These are phyloP conservation scores for Ia io DNA, from an alignment of 2,113 vertebrate species.

Conservation along the genomic window DNA sequence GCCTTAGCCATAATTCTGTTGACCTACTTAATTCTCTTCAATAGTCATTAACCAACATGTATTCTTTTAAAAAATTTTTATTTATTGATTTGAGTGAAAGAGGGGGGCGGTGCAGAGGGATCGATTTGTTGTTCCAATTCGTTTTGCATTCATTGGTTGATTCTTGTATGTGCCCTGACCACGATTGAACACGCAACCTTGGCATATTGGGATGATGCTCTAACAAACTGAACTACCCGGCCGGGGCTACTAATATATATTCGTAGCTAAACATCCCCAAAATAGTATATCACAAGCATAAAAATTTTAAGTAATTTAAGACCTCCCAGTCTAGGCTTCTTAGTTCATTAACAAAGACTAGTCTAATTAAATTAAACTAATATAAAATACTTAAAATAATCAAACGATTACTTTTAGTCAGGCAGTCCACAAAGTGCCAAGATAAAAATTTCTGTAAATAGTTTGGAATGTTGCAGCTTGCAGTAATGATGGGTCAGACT, in stretches of 20 bases:
- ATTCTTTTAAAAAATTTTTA: neutral
- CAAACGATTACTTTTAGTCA: constrained; percentile 59
- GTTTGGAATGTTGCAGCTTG: neutral
- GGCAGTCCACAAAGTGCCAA: constrained; percentile 57
- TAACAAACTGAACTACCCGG: neutral
- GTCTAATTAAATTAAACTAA: constrained; percentile 9
- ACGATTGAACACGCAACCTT: neutral
- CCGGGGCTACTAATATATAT: neutral
- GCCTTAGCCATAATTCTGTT: neutral
- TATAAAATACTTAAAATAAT: constrained; percentile 49
- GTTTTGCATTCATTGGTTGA: neutral
- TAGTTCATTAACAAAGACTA: constrained; percentile 6
- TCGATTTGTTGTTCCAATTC: neutral
- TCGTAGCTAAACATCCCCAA: neutral
- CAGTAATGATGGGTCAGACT: neutral
- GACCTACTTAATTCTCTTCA: neutral
- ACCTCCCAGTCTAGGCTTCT: neutral
- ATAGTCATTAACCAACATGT: neutral
- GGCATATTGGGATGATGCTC: neutral
- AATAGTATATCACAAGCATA: neutral
- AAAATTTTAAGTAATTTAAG: neutral
- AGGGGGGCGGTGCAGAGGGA: neutral
- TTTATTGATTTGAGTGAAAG: neutral
- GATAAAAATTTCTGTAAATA: neutral
- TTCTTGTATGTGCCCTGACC: neutral